phyloP scores from a whole-genome alignment of 64 coral and sea anemone genomes.

The Dendrophyllia cribrosa region DNA sequence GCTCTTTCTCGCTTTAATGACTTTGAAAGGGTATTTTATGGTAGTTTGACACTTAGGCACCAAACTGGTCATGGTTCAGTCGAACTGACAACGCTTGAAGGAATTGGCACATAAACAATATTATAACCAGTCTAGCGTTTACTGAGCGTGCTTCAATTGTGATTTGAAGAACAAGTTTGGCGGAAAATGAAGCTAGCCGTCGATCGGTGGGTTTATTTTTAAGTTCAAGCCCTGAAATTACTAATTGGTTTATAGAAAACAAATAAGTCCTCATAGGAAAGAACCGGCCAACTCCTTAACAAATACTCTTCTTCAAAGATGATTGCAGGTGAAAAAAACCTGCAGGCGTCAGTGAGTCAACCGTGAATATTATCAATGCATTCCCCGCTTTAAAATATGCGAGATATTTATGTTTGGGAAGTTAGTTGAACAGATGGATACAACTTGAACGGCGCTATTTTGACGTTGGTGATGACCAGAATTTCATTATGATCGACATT shows the following conservation, averaged over 20 bases:
- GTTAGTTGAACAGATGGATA: not conserved
- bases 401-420: not conserved
- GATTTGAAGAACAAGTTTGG: not conserved
- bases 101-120: constrained; percentile 2
- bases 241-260: constrained; percentile 18
- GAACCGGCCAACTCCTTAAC: not conserved
- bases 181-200: not conserved
- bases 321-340: not conserved
- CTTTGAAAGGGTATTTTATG: too few species aligned
- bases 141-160: not conserved
- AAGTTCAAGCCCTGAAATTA: not conserved
- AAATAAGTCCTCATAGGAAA: not conserved
- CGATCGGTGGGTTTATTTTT: not conserved
- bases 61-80: not conserved
- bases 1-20: not conserved
- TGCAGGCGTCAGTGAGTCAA: not conserved
- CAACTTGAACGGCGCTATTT: constrained; percentile 15
- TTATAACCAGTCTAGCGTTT: not conserved
- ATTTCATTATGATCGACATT: not conserved
- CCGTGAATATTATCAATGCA: constrained; percentile 27
- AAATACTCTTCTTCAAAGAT: not conserved
- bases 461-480: not conserved
- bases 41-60: not conserved
- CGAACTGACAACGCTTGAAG: not conserved
- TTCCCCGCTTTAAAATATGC: constrained; percentile 32